Percentiles rank a stretch among this genome's conserved stretches.
Evolutionary conservation across 2,888 invertebrate species (phyloP).

Genomic region (Nephrotoma appendiculata): DNA sequence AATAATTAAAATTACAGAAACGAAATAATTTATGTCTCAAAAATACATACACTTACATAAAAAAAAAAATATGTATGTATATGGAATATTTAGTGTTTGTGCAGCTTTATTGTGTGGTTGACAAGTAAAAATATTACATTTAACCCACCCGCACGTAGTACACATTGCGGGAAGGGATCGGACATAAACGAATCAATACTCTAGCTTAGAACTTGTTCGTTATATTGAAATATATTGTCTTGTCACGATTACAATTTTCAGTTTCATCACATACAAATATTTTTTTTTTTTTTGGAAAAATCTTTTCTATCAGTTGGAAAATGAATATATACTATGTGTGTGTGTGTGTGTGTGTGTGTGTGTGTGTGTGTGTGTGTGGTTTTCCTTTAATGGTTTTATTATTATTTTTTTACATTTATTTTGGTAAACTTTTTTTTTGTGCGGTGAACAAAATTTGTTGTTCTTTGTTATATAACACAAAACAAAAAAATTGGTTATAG

Average conservation of each 20-base stretch:
- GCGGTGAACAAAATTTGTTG: background rate
- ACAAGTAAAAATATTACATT: background rate
- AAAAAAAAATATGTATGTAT: background rate
- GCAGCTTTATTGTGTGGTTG: background rate
- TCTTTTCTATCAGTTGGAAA: background rate
- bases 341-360: background rate
- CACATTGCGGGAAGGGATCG: background rate
- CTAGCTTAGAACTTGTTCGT: background rate
- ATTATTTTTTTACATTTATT: background rate
- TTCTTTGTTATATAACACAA: background rate
- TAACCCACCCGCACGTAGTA: background rate
- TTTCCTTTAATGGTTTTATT: background rate
- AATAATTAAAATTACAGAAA: background rate
- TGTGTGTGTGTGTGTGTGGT: background rate
- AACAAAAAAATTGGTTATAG: background rate
- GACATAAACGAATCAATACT: background rate
- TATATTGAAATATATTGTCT: background rate
- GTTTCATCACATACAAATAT: background rate
- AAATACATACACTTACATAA: background rate
- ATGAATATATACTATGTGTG: background rate
- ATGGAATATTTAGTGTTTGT: background rate
- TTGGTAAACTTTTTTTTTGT: background rate
- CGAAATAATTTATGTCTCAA: background rate
- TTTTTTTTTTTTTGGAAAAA: background rate
- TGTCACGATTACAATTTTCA: background rate